Conservation (phyloP, 2,888 invertebrate genomes). For the Aelia acuminata region DNA sequence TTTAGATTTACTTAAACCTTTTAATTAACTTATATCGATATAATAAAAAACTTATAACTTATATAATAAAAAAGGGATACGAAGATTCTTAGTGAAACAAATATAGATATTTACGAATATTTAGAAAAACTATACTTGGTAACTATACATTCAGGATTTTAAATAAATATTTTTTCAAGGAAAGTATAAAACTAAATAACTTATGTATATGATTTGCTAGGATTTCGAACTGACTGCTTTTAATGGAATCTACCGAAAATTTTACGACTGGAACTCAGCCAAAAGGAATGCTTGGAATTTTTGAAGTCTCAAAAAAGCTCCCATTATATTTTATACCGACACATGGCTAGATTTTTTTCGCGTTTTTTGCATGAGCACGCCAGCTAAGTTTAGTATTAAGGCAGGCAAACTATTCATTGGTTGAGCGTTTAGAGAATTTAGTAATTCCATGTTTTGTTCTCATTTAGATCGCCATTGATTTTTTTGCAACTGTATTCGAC, state of each 20-base stretch:
- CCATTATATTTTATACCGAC: constrained; percentile 18
- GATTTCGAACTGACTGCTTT: not conserved
- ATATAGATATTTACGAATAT: no score
- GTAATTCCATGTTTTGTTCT: not conserved
- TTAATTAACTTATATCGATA: no score
- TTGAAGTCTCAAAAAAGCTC: constrained; percentile 22
- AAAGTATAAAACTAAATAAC: not conserved
- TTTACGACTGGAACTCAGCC: not conserved
- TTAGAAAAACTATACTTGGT: no score
- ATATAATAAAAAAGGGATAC: no score
- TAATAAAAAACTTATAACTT: no score
- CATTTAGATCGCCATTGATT: not conserved
- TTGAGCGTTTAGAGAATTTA: not conserved
- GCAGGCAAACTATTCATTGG: not conserved
- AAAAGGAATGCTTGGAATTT: constrained; percentile 36
- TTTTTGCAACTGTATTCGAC: no score
- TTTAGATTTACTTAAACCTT: no score
- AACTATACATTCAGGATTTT: no score
- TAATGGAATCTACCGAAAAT: not conserved
- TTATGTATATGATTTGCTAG: not conserved
- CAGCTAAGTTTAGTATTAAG: not conserved
- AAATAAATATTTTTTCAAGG: no score
- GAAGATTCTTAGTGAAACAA: no score
- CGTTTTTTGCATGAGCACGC: not conserved
- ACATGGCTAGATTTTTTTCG: not conserved